Evolutionary conservation across 2,888 invertebrate species (phyloP).

Genomic region (Tinea trinotella): DNA sequence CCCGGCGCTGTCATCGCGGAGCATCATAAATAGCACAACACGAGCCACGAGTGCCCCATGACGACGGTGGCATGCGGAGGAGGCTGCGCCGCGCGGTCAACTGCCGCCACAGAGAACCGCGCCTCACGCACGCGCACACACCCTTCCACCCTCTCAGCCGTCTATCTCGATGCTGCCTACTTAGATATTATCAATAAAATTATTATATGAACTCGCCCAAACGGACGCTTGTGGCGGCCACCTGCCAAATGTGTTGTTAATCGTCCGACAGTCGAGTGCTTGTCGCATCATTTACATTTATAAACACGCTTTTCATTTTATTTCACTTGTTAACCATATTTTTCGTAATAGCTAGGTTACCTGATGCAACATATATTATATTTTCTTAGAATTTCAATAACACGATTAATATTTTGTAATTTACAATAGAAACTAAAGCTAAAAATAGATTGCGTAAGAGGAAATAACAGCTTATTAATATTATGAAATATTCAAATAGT

Average conservation of each 20-base stretch:
- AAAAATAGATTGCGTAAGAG: no score
- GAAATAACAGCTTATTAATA: no score
- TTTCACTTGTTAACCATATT: neutral
- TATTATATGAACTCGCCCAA: constrained; percentile 52
- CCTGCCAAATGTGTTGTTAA: constrained; percentile 38
- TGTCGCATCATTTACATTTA: constrained; percentile 8
- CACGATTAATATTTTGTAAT: no score
- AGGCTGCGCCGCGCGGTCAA: constrained; percentile 29
- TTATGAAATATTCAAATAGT: no score
- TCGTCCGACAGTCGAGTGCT: constrained; percentile 4
- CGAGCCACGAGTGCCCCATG: constrained; percentile 58
- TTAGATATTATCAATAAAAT: constrained; percentile 71
- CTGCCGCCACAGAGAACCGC: constrained; percentile 40
- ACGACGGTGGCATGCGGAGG: constrained; percentile 21
- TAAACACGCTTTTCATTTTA: neutral
- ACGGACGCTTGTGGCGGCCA: constrained; percentile 19
- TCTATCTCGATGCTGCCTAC: constrained; percentile 43
- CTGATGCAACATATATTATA: no score
- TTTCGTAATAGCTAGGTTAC: no score
- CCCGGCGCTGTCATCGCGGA: constrained; percentile 25
- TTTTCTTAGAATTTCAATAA: no score
- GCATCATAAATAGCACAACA: constrained; percentile 43
- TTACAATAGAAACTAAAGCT: no score
- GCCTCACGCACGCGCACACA: constrained; percentile 46
- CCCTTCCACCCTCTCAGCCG: constrained; percentile 50